phyloP scores from a whole-genome alignment of 2,113 vertebrate species.

The Danio rerio region GRCz12tu NC_133189.1:52448001-52448500 shows the following conservation, averaged over 20 bases:
- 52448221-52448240: background rate
- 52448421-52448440: slow-evolving; percentile 16
- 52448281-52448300: background rate
- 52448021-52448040: too few species aligned
- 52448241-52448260: background rate
- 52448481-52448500: too few species aligned
- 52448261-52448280: background rate
- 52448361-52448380: background rate
- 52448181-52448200: too few species aligned
- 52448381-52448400: slow-evolving; percentile 12
- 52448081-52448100: too few species aligned
- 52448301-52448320: background rate
- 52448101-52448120: too few species aligned
- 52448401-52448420: slow-evolving; percentile 2
- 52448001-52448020: background rate
- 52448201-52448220: too few species aligned
- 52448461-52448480: slow-evolving; percentile 35
- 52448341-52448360: slow-evolving; percentile 32
- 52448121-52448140: too few species aligned
- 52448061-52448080: too few species aligned
- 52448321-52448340: slow-evolving; percentile 22
- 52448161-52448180: too few species aligned
- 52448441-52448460: slow-evolving; percentile 27
- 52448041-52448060: too few species aligned
- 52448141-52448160: too few species aligned